A percentile compares a stretch with the other conserved stretches of the same genome.
Conservation (phyloP, 2,797 vertebrate genomes). For the Phoxinus dragarum region DNA sequence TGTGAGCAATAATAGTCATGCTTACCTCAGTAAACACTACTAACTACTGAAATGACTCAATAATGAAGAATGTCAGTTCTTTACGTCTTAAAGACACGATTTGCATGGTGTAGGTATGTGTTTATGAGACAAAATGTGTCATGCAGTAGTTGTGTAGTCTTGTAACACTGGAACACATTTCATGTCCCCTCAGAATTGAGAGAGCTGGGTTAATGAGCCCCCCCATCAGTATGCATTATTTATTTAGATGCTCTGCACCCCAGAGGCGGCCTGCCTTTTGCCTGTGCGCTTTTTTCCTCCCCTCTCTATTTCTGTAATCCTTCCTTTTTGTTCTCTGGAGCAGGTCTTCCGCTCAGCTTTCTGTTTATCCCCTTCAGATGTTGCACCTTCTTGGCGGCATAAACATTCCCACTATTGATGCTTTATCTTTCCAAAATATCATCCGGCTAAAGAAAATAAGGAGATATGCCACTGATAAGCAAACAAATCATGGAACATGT, state of each 20-base stretch:
- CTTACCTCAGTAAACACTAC: slow-evolving; percentile 3
- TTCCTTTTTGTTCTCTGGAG: slow-evolving; percentile 59
- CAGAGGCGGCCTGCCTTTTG: slow-evolving; percentile 62
- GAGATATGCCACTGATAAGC: slow-evolving; percentile 24
- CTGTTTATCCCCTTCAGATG: slow-evolving; percentile 59
- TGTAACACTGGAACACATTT: slow-evolving; percentile 55
- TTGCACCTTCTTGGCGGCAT: slow-evolving; percentile 59
- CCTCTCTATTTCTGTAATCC: slow-evolving; percentile 61
- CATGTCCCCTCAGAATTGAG: slow-evolving; percentile 61
- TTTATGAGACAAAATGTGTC: slow-evolving; percentile 43
- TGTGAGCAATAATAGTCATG: not conserved
- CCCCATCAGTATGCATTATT: slow-evolving; percentile 67
- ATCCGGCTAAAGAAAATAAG: slow-evolving; percentile 40
- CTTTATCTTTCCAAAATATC: slow-evolving; percentile 53
- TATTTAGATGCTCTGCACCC: slow-evolving; percentile 67
- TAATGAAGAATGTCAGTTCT: slow-evolving; percentile 50
- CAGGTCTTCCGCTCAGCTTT: slow-evolving; percentile 50
- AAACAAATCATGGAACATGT: slow-evolving; percentile 41
- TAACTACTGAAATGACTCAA: slow-evolving; percentile 7
- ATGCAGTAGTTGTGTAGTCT: slow-evolving; percentile 58
- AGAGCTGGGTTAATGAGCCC: slow-evolving; percentile 67
- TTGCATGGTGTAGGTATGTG: slow-evolving; percentile 35
- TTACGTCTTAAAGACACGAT: slow-evolving; percentile 28
- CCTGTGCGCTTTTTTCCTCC: slow-evolving; percentile 57
- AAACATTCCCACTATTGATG: slow-evolving; percentile 62